Base-by-base conservation (phyloP, 1,140 invertebrate genomes). In the Mamestra configurata region DNA sequence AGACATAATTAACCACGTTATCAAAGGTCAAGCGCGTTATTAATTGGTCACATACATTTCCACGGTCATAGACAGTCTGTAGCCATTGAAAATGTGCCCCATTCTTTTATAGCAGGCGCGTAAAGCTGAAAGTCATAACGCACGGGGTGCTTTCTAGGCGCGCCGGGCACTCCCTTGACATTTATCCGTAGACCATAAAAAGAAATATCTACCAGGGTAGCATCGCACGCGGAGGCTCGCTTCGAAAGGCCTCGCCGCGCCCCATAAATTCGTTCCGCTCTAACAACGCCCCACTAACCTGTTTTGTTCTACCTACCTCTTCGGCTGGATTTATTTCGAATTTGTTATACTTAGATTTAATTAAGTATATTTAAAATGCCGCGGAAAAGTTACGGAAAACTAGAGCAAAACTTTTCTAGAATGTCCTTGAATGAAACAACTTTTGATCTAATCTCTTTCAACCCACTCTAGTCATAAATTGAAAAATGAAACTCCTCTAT, bases 121-220 rank as follows among this genome's bases (percentile, higher is more conserved):
- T 88, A 84, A 87, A 82, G 82, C 70, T 55, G 22, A 70, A 81
- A 85, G 86, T 87, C 84, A 85, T 85, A 86, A 82, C 84, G 81
- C 82, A 77, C 75, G 82, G 82, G 73, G 83, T 49, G 7, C 40
- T 13, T 46, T 68, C 77, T 82, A 86, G 89, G 89, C 86, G 90
- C 82, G 86, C 84, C 90, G 82, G 90, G 87, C 91, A 89, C 91
- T 92, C 91, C 91, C 92, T 88, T 94, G 91, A 91, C 91, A 93
- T 93, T 93, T 93, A 92, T 89, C 88, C 89, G 85, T 89, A 92
- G 89, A 90, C 90, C 92, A 94, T 94, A 94, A 94, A 94, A 94
- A 94, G 92, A 94, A 94, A 93, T 91, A 89, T 89, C 88, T 91
- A 94, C 91, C 87, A 93, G 91, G 90, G 88, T 73, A 91, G 79